These are phyloP conservation scores for Prunella himalayana DNA, from an alignment of 2,113 vertebrate genomes.

Conservation along the genomic window DNA sequence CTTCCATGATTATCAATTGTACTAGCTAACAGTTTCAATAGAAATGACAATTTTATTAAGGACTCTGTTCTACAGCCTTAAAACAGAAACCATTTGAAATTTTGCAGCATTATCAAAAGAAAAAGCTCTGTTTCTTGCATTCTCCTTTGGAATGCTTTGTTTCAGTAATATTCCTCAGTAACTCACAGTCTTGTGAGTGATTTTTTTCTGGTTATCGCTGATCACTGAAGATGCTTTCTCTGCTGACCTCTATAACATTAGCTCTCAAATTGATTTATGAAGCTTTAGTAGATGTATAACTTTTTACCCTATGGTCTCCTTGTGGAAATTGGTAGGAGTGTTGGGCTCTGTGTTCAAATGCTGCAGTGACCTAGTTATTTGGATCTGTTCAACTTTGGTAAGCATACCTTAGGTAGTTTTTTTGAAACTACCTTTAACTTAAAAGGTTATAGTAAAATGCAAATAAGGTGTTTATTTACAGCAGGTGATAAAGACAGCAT, in stretches of 20 bases:
- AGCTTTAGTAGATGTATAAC: not conserved
- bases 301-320: constrained; percentile 4
- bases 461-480: not conserved
- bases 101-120: not conserved
- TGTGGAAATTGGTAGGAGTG: constrained; percentile 4
- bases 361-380: constrained; percentile 6
- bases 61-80: not conserved
- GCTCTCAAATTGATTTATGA: constrained; percentile 59
- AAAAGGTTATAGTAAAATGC: constrained; percentile 6
- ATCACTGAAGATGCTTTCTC: not conserved
- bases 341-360: not conserved
- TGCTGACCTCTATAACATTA: constrained; percentile 10
- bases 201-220: constrained; percentile 36
- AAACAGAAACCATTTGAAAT: not conserved
- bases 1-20: rapidly evolving
- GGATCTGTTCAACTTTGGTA: not conserved
- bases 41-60: not conserved
- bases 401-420: not conserved
- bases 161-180: not conserved
- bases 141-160: not conserved
- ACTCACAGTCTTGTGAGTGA: not conserved
- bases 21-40: not conserved
- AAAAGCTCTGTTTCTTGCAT: not conserved
- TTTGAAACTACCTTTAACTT: not conserved
- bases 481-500: not conserved